These are phyloP conservation scores for Caracal caracal DNA, from an alignment of 2,113 vertebrate genomes.

Conservation along the genomic window DNA sequence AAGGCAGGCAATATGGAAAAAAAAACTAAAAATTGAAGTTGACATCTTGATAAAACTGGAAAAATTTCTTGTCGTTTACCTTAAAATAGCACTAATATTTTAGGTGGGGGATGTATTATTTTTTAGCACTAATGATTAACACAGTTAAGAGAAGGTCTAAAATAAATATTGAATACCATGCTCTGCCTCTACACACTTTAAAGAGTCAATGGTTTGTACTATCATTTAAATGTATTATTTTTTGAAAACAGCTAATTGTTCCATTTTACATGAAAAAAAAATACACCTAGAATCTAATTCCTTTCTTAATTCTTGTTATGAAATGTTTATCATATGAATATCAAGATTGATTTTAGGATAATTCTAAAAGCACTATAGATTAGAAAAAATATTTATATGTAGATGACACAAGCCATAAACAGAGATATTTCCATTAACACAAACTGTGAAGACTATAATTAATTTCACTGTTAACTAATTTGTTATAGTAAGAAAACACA, in stretches of 20 bases:
- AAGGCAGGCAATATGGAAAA: not conserved
- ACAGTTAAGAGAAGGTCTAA: not conserved
- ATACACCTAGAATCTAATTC: not conserved
- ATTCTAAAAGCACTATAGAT: slow-evolving; percentile 23
- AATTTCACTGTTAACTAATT: not conserved
- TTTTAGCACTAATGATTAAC: slow-evolving; percentile 22
- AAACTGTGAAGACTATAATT: not conserved
- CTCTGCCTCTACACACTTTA: not conserved
- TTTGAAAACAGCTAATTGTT: slow-evolving; percentile 18
- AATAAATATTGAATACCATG: not conserved
- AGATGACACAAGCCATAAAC: not conserved
- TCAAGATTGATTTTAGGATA: slow-evolving; percentile 2
- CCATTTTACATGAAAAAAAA: slow-evolving; percentile 6
- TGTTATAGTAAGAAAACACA: slow-evolving; percentile 47
- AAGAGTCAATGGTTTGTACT: not conserved
- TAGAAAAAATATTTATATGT: not conserved
- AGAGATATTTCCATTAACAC: not conserved
- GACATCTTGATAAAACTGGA: slow-evolving; percentile 6
- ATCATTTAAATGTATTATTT: not conserved
- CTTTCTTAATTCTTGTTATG: slow-evolving; percentile 46
- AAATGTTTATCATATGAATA: slow-evolving; percentile 23
- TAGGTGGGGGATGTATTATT: not conserved
- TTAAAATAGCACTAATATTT: slow-evolving; percentile 44
- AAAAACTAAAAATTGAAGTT: slow-evolving; percentile 43
- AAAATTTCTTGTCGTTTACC: not conserved